These are phyloP conservation scores for Pelobates cultripes DNA, from an alignment of 2,797 vertebrate genomes.

Conservation along the genomic window DNA sequence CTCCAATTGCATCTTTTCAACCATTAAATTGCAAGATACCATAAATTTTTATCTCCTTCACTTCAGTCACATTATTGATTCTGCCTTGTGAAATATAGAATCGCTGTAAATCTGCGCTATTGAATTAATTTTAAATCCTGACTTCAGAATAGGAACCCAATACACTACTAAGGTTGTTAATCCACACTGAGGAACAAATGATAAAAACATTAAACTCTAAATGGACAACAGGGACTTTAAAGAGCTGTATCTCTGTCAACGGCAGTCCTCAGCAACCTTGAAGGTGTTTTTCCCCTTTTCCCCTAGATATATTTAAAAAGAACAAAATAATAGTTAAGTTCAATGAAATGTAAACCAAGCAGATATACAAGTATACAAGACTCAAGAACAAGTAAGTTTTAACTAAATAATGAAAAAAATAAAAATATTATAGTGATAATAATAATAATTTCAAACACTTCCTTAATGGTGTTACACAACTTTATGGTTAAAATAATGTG, in stretches of 20 bases:
- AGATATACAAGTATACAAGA: too few relatives aligned
- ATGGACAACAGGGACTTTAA: slow-evolving; percentile 91
- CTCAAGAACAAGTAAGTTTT: too few relatives aligned
- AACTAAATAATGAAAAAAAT: too few relatives aligned
- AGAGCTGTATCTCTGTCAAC: slow-evolving; percentile 81
- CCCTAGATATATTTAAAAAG: slow-evolving; percentile 52
- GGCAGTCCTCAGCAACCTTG: slow-evolving; percentile 91
- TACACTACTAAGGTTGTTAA: slow-evolving; percentile 51
- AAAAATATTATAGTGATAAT: too few relatives aligned
- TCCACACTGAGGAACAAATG: slow-evolving; percentile 97
- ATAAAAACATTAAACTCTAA: slow-evolving; percentile 95
- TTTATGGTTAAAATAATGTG: too few relatives aligned
- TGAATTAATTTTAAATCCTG: slow-evolving; percentile 97
- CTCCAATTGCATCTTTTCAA: slow-evolving; percentile 99
- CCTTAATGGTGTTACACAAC: too few relatives aligned
- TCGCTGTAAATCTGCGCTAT: slow-evolving; percentile 96
- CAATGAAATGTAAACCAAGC: slow-evolving; percentile 23
- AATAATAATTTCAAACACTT: too few relatives aligned
- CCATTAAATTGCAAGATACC: slow-evolving; percentile 99
- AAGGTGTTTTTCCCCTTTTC: slow-evolving; percentile 73
- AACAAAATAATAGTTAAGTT: slow-evolving; percentile 28
- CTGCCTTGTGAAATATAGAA: slow-evolving; percentile 98
- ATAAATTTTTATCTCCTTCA: slow-evolving; percentile 99
- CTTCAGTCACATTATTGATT: slow-evolving; percentile 99
- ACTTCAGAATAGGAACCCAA: slow-evolving; percentile 91